Evolutionary conservation across 1,140 invertebrate genomes (phyloP), one percentile per base, ranked within the genome.

Genomic region (Polyergus mexicanus): DNA sequence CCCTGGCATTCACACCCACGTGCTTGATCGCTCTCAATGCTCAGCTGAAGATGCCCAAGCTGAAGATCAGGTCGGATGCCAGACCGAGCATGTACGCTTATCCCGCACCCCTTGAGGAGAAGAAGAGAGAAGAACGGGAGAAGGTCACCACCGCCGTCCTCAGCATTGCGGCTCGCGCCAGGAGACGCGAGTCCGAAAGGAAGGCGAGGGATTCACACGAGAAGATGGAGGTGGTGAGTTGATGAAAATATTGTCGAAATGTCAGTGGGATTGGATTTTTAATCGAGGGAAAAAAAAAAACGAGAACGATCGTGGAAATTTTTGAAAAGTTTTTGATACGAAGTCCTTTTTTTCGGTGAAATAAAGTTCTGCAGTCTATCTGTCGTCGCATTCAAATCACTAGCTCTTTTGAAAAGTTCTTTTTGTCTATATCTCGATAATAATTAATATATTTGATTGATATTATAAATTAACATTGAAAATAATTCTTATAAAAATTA

Each of bases 51-150:
- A 99, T 99, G 99, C 99, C 99, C 1, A 99, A 99, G 93, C 95
- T 99, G 84, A 98, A 99, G 92, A 96, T 99, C 66, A 97, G 97
- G 88, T 99, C 99, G 0, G 98, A 98, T 94, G 98, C 98, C 0
- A 98, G 98, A 91, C 99, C 99, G 22, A 99, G 98, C 1, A 96
- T 98, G 5, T 99, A 99, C 94, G 99, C 98, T 0, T 99, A 99
- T 94, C 99, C 99, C 8, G 98, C 99, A 25, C 97, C 99, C 0
- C 95, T 99, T 28, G 99, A 99, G 96, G 99, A 99, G 92, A 99
- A 99, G 95, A 99, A 99, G 95, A 98, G 98, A 63, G 99, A 99
- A 92, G 98, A 99, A 94, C 96, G 98, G 10, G 98, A 99, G 92
- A 98, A 98, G 91, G 98, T 99, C 13, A 98, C 99, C 47, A 99